Evolutionary conservation across 2,797 vertebrate species (phyloP), one percentile per base, ranked within the genome.

Genomic region (Helostoma temminkii): DNA sequence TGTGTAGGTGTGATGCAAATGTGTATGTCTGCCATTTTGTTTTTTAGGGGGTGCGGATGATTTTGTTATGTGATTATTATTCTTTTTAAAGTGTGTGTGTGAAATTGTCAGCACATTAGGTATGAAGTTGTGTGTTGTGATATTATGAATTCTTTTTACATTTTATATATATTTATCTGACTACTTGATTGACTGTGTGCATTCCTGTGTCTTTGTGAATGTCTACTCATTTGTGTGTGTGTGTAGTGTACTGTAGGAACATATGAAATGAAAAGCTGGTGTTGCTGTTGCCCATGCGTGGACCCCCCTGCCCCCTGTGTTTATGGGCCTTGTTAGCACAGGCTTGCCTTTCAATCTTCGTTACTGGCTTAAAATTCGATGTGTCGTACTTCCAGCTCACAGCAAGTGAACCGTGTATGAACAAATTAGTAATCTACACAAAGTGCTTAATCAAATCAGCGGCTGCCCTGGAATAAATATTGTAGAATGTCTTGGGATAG

Each of bases 341-440:
- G 93, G 94, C 95, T 95, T 94, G 94, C 93, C 96, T 96, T 96
- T 97, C 97, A 96, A 96, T 96, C 96, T 97, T 96, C 86, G 94
- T 94, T 95, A 91, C 94, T 79, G 92, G 93, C 94, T 95, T 94
- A 95, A 96, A 96, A 97, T 96, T 95, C 94, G 93, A 96, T 95
- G 94, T 94, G 96, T 96, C 94, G 94, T 94, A 94, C 95, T 96
- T 80, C 94, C 93, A 95, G 94, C 95, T 96, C 95, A 94, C 94
- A 93, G 92, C 94, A 95, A 96, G 95, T 95, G 96, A 95, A 96
- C 92, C 91, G 82, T 93, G 90, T 73, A 90, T 93, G 92, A 93
- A 91, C 90, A 60, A 93, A 92, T 93, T 94, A 93, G 89, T 92
- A 94, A 92, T 92, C 92, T 89, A 92, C 92, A 93, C 92, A 92